Evolutionary conservation across 1,140 invertebrate species (phyloP).

Genomic region (Polypedilum vanderplanki): DNA sequence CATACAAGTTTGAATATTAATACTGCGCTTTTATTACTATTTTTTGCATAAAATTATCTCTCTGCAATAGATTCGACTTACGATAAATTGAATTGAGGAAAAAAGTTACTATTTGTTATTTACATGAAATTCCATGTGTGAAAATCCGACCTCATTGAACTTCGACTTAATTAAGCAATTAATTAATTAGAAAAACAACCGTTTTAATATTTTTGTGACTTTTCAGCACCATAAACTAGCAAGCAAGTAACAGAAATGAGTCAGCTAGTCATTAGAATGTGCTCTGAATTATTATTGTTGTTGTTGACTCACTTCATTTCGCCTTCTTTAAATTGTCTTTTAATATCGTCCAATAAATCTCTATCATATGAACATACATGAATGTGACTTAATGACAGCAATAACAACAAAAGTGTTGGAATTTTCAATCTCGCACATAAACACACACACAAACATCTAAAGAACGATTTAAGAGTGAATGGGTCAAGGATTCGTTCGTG

Average conservation of each 20-base stretch:
- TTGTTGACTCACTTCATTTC: background rate
- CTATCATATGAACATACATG: background rate
- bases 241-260: background rate
- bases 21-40: background rate
- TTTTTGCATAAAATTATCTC: background rate
- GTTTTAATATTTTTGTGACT: background rate
- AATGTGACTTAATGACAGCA: background rate
- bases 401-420: background rate
- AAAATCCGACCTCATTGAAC: background rate
- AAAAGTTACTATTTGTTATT: background rate
- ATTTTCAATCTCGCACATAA: too few relatives aligned
- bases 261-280: too few relatives aligned
- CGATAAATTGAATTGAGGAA: background rate
- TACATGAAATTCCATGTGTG: background rate
- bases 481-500: background rate
- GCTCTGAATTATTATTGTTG: background rate
- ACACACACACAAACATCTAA: too few relatives aligned
- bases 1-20: background rate
- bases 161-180: background rate
- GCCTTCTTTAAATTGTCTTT: conserved; percentile 2
- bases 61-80: too few relatives aligned
- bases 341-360: conserved; percentile 8
- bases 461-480: background rate
- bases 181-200: background rate
- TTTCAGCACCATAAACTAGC: background rate